These are phyloP conservation scores for Orientallactaga bullata DNA, from an alignment of 2,113 vertebrate species.

Conservation along the genomic window DNA sequence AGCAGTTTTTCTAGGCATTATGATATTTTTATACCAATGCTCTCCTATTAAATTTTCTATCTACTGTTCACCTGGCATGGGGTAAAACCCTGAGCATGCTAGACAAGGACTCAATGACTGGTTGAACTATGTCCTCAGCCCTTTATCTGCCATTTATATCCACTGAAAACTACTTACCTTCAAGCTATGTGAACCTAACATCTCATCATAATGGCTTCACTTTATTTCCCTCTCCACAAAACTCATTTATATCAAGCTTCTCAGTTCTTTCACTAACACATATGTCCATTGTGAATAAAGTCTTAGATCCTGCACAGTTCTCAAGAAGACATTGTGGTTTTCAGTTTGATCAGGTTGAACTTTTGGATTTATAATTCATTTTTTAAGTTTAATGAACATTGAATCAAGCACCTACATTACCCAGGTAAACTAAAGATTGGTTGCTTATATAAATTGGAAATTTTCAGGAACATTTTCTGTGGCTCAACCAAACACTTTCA, in stretches of 20 bases:
- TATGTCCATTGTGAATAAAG: not conserved
- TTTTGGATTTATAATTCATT: not conserved
- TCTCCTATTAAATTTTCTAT: not conserved
- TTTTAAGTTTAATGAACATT: not conserved
- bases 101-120: not conserved
- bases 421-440: not conserved
- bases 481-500: not conserved
- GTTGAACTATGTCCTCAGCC: not conserved
- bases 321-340: not conserved
- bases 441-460: not conserved
- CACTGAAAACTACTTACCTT: not conserved
- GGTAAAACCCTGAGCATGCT: too few relatives aligned
- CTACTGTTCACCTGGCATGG: not conserved
- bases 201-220: not conserved
- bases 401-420: not conserved
- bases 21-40: not conserved
- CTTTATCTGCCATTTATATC: not conserved
- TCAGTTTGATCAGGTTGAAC: not conserved
- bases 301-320: not conserved
- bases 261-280: not conserved
- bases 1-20: not conserved
- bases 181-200: not conserved
- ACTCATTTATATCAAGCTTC: not conserved
- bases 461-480: not conserved
- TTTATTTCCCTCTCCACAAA: too few relatives aligned